Evolutionary conservation across 2,113 vertebrate species (phyloP).

Genomic region (Melanerpes formicivorus): DNA sequence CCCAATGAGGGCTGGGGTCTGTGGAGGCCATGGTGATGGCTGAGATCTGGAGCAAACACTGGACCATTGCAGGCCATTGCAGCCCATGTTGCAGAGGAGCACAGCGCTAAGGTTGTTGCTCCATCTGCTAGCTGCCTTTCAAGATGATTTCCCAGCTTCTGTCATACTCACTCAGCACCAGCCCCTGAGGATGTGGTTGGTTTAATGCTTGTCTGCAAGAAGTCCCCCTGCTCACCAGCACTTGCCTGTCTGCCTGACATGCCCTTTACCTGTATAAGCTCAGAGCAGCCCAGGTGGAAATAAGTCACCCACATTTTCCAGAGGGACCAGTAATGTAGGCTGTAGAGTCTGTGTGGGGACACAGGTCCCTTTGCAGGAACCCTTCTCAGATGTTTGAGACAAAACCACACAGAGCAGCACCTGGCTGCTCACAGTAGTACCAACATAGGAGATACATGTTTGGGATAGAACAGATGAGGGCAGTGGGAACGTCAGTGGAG

Average conservation of each 20-base stretch:
- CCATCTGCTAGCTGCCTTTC: neutral
- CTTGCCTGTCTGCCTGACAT: accelerated
- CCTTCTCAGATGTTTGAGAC: neutral
- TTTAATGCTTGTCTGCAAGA: neutral
- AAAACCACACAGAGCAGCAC: neutral
- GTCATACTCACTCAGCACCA: accelerated
- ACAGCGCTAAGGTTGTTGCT: neutral
- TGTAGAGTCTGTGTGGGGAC: neutral
- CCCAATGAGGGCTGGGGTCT: neutral
- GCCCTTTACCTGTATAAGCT: neutral
- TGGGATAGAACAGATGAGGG: neutral
- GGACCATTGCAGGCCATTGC: accelerated
- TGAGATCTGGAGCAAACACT: accelerated
- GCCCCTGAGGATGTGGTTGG: accelerated
- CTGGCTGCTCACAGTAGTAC: neutral
- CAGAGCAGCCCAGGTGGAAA: neutral
- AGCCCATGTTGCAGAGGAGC: neutral
- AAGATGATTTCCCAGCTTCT: neutral
- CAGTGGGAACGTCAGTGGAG: neutral
- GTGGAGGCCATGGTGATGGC: accelerated
- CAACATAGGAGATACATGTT: accelerated
- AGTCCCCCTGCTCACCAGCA: neutral
- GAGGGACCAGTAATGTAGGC: accelerated
- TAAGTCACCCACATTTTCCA: neutral
- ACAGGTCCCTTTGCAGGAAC: neutral